These are phyloP conservation scores for Suricata suricatta DNA, from an alignment of 2,113 vertebrate species.

Conservation along the genomic window DNA sequence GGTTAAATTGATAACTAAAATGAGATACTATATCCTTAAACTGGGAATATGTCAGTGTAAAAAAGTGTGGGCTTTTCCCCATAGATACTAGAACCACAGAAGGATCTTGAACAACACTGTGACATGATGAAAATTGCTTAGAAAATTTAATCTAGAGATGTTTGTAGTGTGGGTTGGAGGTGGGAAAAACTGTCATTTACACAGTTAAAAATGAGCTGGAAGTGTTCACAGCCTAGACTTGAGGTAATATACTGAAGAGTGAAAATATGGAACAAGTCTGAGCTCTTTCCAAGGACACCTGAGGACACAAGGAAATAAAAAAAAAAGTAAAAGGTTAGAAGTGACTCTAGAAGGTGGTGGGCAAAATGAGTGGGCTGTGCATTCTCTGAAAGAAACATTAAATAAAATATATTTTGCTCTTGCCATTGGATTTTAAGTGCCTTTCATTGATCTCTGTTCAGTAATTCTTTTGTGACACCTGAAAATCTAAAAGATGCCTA, in stretches of 20 bases:
- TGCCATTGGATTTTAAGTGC: not conserved
- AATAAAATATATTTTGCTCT: not conserved
- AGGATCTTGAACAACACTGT: not conserved
- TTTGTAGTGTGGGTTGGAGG: not conserved
- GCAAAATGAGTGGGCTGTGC: not conserved
- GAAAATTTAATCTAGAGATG: conserved; percentile 6
- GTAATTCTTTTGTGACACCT: not conserved
- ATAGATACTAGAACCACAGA: not conserved
- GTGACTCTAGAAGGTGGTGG: not conserved
- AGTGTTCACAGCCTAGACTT: not conserved
- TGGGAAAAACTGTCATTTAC: not conserved
- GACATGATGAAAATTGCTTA: not conserved
- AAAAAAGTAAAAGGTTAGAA: not conserved
- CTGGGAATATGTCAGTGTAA: not conserved
- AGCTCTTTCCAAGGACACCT: conserved; percentile 3
- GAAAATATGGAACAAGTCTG: not conserved
- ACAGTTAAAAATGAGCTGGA: conserved; percentile 9
- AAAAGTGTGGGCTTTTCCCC: not conserved
- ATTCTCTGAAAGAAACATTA: not conserved
- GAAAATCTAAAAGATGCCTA: not conserved
- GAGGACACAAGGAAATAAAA: not conserved
- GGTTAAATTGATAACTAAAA: not conserved
- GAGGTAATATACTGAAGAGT: not conserved
- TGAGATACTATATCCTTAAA: not conserved
- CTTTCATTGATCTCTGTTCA: not conserved